Evolutionary conservation across 2,113 vertebrate genomes (phyloP).

Genomic region (Petromus typicus): DNA sequence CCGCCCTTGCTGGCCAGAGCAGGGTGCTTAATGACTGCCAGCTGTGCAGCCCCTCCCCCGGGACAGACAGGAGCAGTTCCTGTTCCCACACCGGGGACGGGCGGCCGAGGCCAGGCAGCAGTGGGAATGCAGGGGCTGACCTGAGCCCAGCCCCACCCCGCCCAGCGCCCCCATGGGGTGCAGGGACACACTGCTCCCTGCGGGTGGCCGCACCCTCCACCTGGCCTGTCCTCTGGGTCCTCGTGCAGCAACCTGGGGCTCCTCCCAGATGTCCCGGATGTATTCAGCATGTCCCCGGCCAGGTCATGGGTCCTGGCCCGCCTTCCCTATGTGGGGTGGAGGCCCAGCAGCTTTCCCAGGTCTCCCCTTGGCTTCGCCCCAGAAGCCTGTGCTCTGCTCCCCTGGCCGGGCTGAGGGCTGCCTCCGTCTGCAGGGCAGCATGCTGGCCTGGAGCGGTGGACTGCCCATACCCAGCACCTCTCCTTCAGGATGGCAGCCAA

Average conservation of each 20-base stretch:
- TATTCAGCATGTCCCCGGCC: background rate
- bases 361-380: background rate
- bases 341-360: background rate
- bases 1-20: background rate
- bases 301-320: background rate
- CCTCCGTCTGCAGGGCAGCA: background rate
- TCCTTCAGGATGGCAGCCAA: background rate
- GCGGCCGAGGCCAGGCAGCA: background rate
- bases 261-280: background rate
- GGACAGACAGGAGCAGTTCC: constrained; percentile 69
- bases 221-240: background rate
- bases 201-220: background rate
- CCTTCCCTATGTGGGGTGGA: background rate
- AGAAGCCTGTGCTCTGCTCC: background rate
- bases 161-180: background rate
- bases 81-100: constrained; percentile 68
- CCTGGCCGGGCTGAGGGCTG: background rate
- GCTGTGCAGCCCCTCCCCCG: constrained; percentile 60
- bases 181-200: background rate
- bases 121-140: background rate
- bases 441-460: background rate
- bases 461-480: background rate
- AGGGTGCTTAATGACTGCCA: constrained; percentile 76
- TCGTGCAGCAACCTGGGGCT: background rate
- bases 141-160: background rate